These are phyloP conservation scores for Heteromormyrus szaboi DNA, from an alignment of 2,797 vertebrate species.

Conservation along the genomic window DNA sequence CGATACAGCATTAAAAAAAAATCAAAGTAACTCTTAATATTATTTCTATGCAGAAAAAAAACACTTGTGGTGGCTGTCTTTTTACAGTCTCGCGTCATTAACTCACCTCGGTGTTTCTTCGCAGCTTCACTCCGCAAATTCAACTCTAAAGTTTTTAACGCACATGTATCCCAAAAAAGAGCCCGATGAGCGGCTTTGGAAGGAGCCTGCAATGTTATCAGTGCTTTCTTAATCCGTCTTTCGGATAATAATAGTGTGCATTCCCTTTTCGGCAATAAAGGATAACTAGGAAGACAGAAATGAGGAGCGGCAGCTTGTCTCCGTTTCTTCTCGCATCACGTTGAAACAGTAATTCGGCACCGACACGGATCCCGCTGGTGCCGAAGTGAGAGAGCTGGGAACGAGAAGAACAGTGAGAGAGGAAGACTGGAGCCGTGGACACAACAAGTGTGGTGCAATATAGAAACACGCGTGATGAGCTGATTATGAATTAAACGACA, in stretches of 20 bases:
- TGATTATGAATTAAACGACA: neutral
- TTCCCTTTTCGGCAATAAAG: neutral
- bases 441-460: neutral
- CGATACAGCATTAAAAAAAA: neutral
- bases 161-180: slow-evolving; percentile 7
- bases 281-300: neutral
- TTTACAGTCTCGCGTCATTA: neutral
- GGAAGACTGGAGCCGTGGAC: neutral
- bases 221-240: neutral
- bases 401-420: neutral
- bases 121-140: neutral
- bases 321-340: slow-evolving; percentile 10
- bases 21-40: neutral
- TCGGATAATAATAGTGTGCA: neutral
- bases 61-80: neutral
- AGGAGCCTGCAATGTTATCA: neutral
- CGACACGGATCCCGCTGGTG: neutral
- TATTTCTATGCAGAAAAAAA: neutral
- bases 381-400: slow-evolving; percentile 4
- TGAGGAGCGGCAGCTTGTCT: neutral
- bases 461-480: neutral
- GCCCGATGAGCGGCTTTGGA: neutral
- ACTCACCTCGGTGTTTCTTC: neutral
- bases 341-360: neutral
- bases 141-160: neutral